A percentile compares a stretch with the other conserved stretches of the same genome.
Evolutionary conservation across 1,140 invertebrate genomes (phyloP).

Genomic region (Copidosoma floridanum): DNA sequence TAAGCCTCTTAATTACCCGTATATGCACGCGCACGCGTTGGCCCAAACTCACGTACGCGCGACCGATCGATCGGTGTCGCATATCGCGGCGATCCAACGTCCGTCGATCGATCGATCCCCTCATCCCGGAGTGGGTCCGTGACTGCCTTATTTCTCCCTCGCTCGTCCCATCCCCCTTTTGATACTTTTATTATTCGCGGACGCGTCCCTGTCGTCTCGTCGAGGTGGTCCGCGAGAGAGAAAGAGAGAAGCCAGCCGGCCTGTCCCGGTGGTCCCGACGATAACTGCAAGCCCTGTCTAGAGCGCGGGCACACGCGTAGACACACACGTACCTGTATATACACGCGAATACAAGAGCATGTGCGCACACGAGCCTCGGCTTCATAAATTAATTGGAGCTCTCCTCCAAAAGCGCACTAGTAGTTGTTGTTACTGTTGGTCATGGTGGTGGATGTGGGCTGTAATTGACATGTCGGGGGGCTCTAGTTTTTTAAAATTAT

Average conservation of each 20-base stretch:
- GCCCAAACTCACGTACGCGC: neutral
- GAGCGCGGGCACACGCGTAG: too few relatives aligned
- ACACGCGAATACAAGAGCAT: neutral
- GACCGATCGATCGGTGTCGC: conserved; percentile 33
- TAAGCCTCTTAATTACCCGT: neutral
- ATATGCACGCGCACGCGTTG: too few relatives aligned
- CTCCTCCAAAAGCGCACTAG: too few relatives aligned
- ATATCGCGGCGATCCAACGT: neutral
- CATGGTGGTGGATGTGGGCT: too few relatives aligned
- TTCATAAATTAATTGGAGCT: conserved; percentile 19
- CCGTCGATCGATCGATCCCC: neutral
- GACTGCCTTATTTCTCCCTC: conserved; percentile 3
- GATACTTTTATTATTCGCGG: conserved; percentile 19
- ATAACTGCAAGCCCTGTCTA: too few relatives aligned
- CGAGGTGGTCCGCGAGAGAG: neutral
- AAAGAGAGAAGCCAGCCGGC: too few relatives aligned
- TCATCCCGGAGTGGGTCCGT: neutral
- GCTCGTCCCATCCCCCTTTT: neutral
- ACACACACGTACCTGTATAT: too few relatives aligned
- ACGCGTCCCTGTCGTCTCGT: conserved; percentile 9
- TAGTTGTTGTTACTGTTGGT: too few relatives aligned
- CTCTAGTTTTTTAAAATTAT: too few relatives aligned
- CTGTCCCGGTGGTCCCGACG: too few relatives aligned
- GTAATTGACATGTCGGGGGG: too few relatives aligned
- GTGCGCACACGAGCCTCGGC: neutral